A percentile compares a stretch with the other conserved stretches of the same genome.
phyloP scores from a whole-genome alignment of 2,113 vertebrate genomes.

The Upupa epops region DNA sequence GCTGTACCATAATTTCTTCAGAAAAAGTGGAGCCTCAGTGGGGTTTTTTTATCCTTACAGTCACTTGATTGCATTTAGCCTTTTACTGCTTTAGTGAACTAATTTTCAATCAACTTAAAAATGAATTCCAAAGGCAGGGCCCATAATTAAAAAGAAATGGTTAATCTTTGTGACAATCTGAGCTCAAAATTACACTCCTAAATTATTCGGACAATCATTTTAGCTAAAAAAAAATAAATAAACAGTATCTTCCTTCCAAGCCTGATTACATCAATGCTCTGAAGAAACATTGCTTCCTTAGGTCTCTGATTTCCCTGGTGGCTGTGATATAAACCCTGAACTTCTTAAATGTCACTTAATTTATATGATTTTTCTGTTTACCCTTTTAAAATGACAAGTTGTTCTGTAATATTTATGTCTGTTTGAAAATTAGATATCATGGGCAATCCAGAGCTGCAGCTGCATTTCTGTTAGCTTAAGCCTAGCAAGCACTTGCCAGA shows the following conservation, averaged over 20 bases:
- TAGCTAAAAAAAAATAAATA: not conserved
- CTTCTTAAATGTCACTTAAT: slow-evolving; percentile 75
- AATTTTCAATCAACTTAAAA: slow-evolving; percentile 58
- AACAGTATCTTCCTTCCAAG: not conserved
- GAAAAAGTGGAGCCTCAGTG: not conserved
- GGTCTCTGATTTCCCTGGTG: slow-evolving; percentile 69
- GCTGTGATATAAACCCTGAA: slow-evolving; percentile 63
- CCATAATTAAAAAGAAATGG: slow-evolving; percentile 48
- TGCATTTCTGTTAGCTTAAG: slow-evolving; percentile 31
- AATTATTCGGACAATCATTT: slow-evolving; percentile 47
- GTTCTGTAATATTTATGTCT: slow-evolving; percentile 69
- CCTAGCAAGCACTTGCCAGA: slow-evolving; percentile 46
- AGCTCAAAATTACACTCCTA: slow-evolving; percentile 36
- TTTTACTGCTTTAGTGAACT: slow-evolving; percentile 43
- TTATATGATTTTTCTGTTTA: slow-evolving; percentile 74
- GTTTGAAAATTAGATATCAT: slow-evolving; percentile 67
- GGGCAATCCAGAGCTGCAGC: slow-evolving; percentile 5
- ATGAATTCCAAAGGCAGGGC: not conserved
- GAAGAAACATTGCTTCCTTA: slow-evolving; percentile 60
- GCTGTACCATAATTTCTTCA: not conserved
- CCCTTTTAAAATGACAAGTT: slow-evolving; percentile 75
- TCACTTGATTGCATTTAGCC: slow-evolving; percentile 34
- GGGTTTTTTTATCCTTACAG: slow-evolving; percentile 1
- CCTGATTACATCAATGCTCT: slow-evolving; percentile 43
- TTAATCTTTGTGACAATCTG: slow-evolving; percentile 53